Evolutionary conservation across 2,113 vertebrate genomes (phyloP).

Genomic region (Pangasianodon gigas): DNA sequence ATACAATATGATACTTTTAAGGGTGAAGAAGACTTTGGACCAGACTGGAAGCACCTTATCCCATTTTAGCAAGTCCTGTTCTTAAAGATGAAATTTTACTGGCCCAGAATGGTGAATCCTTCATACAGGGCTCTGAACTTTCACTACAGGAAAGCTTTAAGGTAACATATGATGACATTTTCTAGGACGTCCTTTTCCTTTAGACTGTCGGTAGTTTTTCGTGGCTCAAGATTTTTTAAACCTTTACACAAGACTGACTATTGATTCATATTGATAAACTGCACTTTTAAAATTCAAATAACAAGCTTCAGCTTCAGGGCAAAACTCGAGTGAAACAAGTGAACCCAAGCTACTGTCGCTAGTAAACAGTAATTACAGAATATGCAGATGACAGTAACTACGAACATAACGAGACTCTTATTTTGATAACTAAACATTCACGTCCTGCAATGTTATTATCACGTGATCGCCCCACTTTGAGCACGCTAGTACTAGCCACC

Average conservation of each 20-base stretch:
- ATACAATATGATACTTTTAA: too few species aligned
- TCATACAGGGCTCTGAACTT: too few species aligned
- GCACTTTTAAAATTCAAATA: background rate
- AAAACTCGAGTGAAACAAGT: background rate
- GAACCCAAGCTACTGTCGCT: background rate
- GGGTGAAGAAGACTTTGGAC: too few species aligned
- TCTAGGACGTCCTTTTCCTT: background rate
- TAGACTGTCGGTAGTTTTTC: background rate
- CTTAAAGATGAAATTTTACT: too few species aligned
- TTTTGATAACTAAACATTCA: background rate
- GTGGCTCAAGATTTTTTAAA: too few species aligned
- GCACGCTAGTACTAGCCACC: background rate
- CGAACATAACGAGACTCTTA: constrained; percentile 9
- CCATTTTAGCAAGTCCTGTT: too few species aligned
- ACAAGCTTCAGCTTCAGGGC: too few species aligned
- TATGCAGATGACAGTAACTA: background rate
- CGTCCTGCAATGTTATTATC: background rate
- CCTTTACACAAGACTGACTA: background rate
- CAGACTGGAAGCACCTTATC: too few species aligned
- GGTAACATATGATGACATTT: background rate
- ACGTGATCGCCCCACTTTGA: background rate
- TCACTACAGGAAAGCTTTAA: too few species aligned
- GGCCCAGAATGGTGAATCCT: too few species aligned
- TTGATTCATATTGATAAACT: background rate
- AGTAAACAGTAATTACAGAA: background rate